phyloP scores from a whole-genome alignment of 2,888 invertebrate genomes.

The Spatulosminthurus flaviceps region DNA sequence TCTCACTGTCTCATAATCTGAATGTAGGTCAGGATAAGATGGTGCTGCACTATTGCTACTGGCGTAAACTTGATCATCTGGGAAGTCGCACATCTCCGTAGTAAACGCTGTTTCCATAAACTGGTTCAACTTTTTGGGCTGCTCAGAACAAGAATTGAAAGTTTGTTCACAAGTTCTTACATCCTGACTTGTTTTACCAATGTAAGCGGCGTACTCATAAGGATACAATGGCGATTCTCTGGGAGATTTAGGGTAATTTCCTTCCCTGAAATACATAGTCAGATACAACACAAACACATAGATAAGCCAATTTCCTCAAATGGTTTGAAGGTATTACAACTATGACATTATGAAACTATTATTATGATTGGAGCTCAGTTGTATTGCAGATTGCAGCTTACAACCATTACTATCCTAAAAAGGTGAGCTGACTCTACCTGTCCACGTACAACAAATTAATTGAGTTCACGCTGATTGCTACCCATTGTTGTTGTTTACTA shows the following conservation, averaged over 20 bases:
- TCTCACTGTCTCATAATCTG: not conserved
- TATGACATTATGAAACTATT: too few relatives aligned
- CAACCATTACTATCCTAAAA: too few relatives aligned
- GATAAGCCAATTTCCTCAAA: too few relatives aligned
- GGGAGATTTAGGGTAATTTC: constrained; percentile 32
- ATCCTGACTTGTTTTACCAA: constrained; percentile 55
- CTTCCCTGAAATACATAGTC: constrained; percentile 26
- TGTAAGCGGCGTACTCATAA: constrained; percentile 61
- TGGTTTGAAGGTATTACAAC: too few relatives aligned
- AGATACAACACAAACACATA: not conserved
- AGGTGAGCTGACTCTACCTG: too few relatives aligned
- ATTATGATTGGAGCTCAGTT: too few relatives aligned
- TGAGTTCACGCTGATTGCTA: too few relatives aligned
- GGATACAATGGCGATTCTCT: constrained; percentile 55
- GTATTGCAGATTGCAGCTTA: too few relatives aligned
- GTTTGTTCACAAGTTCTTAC: constrained; percentile 53
- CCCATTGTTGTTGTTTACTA: too few relatives aligned
- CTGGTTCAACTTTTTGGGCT: constrained; percentile 52
- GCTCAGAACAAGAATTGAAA: constrained; percentile 57
- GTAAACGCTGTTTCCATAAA: constrained; percentile 61
- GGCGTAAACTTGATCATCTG: constrained; percentile 47
- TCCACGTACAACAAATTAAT: too few relatives aligned
- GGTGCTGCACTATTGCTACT: not conserved
- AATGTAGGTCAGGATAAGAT: not conserved
- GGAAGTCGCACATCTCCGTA: constrained; percentile 61